Base-by-base conservation (phyloP, 2,113 vertebrate genomes). In the Chroicocephalus ridibundus region DNA sequence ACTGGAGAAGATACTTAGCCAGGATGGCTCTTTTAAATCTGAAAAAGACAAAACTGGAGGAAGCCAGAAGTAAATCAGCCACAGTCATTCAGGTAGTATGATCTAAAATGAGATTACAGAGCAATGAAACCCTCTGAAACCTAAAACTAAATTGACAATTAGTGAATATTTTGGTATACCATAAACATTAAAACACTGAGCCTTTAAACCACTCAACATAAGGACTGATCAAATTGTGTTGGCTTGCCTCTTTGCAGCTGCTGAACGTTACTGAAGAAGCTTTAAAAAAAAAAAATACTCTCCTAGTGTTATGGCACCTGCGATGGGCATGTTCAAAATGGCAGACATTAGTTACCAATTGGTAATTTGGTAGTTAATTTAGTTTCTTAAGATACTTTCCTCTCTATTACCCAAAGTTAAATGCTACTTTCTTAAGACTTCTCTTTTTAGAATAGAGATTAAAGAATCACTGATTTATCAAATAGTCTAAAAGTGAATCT, bases 71-170 rank as follows among this genome's bases (percentile, higher is more conserved):
- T 62, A 68, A 94, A 80, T 98, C 99, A 51, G 99, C 99, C 44
- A 95, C 82, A 5, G 19, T 98, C 75, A 98, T 99, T 94, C 99
- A 99, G 98, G 99, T 99, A 95, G 64, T 49, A 78, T 5, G 83
- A 80, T 66, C 21, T 34, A 60, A 90, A 87, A 11, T 62, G 7
- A 80, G 44, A 60, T 61, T 66, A 36, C 46, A 70, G 8, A 38
- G 12, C 29, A 58, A 64, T 65, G 55, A 64, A 74, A 13, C 6
- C 5, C 36, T 54, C 49, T 84, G 71, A 79, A 95, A 76, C 42
- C 4, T 84, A 60, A 83, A 60, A 40, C 58, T 29, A 79, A 85
- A 78, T 66, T 4, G 19, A 31, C 18, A 69, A 5, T 69, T 36
- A 18, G 2, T 57, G n/a, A 57, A 19, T 86, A 22, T 77, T 92